Evolutionary conservation across 2,797 vertebrate species (phyloP), one percentile per base, ranked within the genome.

Genomic region (Crenichthys baileyi): DNA sequence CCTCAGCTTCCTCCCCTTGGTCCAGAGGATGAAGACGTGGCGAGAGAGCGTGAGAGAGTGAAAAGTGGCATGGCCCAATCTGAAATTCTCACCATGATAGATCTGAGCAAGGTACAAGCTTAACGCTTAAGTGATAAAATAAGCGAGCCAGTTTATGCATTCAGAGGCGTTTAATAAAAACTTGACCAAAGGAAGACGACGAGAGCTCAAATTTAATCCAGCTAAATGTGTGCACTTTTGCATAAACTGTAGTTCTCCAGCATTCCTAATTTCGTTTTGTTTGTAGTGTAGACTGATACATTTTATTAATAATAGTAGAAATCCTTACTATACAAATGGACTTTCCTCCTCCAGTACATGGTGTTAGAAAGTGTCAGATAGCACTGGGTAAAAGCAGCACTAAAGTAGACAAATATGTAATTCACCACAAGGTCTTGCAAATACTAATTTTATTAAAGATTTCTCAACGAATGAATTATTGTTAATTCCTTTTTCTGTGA

Each of bases 91-190:
- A 96, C 95, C 81, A 94, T 98, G 85, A 94, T 83, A 31, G 93
- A 98, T 87, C 93, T 99, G 77, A 98, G 96, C 91, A 98, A 99
- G 96, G 98, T 97, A 92, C 50, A 78, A 31, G 48, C 8, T 53
- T 18, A 39, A 65, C 1, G 31, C 18, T 39, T 36, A 65, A 65
- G 1, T 8, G 2, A 20, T 55, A 2, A 7, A 7, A 9, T 56
- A 24, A 26, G 12, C 13, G 0, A 44, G 20, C 2, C 24, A 46
- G 7, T 3, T 2, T 48, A 1, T 70, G 68, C 44, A 16, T 16
- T 26, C 20, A 13, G 70, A 12, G n/a, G 46, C 50, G 12, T 71
- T 71, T 50, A 20, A 29, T 8, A 29, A 44, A 71, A 71, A 18
- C 22, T 1, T 18, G 6, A n/a, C 15, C n/a, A 71, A 20, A n/a